Evolutionary conservation across 2,888 invertebrate genomes (phyloP), one percentile per base, ranked within the genome.

Genomic region (Drosophila parthenogenetica): DNA sequence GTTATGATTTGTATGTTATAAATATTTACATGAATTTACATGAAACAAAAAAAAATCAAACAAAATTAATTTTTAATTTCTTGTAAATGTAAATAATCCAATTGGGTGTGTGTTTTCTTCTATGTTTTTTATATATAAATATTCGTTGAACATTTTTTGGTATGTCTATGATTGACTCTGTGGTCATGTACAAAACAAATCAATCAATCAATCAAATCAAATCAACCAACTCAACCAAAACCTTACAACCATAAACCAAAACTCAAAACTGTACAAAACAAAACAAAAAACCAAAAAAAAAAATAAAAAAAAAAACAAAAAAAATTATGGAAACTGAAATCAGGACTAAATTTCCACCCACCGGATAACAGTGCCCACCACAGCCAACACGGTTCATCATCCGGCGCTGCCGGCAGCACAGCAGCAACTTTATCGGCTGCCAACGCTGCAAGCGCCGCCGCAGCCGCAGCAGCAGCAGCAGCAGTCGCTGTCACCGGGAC

Each of bases 91-190:
- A 92, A 92, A 92, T 92, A 92, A 92, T 92, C 91, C 92, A 90
- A 91, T 92, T 92, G 92, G 92, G 91, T 92, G 92, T 92, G 92
- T 92, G 92, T 92, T 91, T 90, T 91, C 91, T 91, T 91, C 91
- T 91, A 91, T 92, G 91, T 92, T 91, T 91, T 91, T 91, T 89
- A 89, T 89, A 90, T 87, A 85, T 89, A 86, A 87, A 91, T 91
- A 92, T 90, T 90, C 92, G 91, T 91, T 91, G 92, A 91, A 91
- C 90, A 91, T 91, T 92, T 90, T 91, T 91, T 91, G 92, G 91
- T 92, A 91, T 91, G 91, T 91, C 90, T 91, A 91, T 90, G 91
- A 90, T 90, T 92, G 91, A 91, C 90, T 91, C 90, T 91, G 92
- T 91, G 91, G 91, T 92, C 91, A 92, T 92, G 91, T 91, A 89